phyloP scores from a whole-genome alignment of 2,888 invertebrate species.

The Nemoura dubitans region DNA sequence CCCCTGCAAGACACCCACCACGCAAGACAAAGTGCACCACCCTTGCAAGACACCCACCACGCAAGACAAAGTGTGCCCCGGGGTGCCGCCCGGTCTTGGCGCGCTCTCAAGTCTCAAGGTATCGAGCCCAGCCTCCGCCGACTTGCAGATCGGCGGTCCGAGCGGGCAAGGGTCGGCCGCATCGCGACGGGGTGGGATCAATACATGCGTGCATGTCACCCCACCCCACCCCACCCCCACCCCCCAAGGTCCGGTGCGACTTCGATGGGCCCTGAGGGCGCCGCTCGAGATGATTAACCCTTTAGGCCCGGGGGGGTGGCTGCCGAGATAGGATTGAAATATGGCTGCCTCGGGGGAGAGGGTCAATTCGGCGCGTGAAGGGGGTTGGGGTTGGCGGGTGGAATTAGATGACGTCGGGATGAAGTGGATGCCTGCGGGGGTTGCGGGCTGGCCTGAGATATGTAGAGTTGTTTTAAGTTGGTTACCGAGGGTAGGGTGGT shows the following conservation, averaged over 20 bases:
- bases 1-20: no score
- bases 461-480: neutral
- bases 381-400: neutral
- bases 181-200: neutral
- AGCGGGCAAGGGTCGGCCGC: neutral
- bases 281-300: neutral
- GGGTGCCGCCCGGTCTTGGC: no score
- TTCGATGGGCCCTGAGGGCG: constrained; percentile 14
- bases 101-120: neutral
- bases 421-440: neutral
- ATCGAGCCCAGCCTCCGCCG: neutral
- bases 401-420: neutral
- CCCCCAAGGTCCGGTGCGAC: neutral
- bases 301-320: neutral
- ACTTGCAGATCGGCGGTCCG: neutral
- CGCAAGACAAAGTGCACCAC: no score
- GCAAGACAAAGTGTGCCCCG: no score
- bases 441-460: no score
- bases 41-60: no score
- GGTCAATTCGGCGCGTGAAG: neutral
- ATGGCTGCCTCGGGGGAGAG: neutral
- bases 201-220: constrained; percentile 36
- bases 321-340: neutral
- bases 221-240: neutral
- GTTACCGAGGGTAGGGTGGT: neutral